Evolutionary conservation across 1,140 invertebrate species (phyloP).

Genomic region (Monomorium pharaonis): DNA sequence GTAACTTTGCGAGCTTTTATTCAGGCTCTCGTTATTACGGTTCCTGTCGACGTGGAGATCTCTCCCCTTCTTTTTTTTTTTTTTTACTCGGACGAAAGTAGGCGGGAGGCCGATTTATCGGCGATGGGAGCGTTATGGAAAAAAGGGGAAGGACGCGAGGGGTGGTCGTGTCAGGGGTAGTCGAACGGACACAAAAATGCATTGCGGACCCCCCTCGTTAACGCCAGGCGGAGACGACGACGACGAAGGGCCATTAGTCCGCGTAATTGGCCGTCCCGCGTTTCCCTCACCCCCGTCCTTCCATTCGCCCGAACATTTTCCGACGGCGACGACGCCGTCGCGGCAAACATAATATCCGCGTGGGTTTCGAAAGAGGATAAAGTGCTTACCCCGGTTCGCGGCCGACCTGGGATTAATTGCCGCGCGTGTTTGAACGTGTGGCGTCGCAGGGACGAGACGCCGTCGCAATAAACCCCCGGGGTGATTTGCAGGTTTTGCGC

Average conservation of each 20-base stretch:
- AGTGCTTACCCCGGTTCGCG: conserved; percentile 39
- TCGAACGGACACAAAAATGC: conserved; percentile 51
- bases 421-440: conserved; percentile 21
- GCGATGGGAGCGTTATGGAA: not conserved
- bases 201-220: conserved; percentile 50
- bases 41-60: not conserved
- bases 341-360: conserved; percentile 59
- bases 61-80: not conserved
- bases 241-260: conserved; percentile 53
- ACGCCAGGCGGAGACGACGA: conserved; percentile 40
- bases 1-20: not conserved
- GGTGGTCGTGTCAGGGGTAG: conserved; percentile 50
- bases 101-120: not conserved
- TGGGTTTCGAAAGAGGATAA: conserved; percentile 61
- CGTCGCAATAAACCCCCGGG: conserved; percentile 34
- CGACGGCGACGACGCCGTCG: conserved; percentile 27
- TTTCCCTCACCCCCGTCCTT: conserved; percentile 42
- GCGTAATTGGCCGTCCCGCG: conserved; percentile 55
- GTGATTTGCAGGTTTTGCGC: conserved; percentile 57
- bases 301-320: conserved; percentile 53
- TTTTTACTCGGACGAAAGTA: not conserved
- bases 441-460: not conserved
- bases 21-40: conserved; percentile 5
- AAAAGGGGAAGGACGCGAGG: not conserved
- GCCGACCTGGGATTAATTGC: conserved; percentile 50